A percentile compares a stretch with the other conserved stretches of the same genome.
phyloP scores from a whole-genome alignment of 2,113 vertebrate genomes.

The Tychaedon coryphoeus region DNA sequence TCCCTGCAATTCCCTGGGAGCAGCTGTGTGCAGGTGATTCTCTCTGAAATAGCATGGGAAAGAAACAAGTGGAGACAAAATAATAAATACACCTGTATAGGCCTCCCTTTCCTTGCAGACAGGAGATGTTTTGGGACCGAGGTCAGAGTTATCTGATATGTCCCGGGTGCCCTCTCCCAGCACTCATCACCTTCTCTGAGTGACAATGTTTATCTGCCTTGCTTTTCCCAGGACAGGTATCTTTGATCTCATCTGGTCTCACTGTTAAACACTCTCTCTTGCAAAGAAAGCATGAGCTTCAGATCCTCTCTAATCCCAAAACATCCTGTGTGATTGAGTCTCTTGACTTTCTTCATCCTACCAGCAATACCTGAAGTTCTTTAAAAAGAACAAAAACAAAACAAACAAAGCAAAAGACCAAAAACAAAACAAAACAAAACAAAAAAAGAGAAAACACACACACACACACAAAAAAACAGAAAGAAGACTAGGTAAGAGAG shows the following conservation, averaged over 20 bases:
- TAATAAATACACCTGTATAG: slow-evolving; percentile 49
- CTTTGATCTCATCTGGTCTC: slow-evolving; percentile 32
- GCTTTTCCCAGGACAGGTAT: slow-evolving; percentile 41
- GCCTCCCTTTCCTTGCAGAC: not conserved
- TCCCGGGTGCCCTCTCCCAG: not conserved
- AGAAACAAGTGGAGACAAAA: slow-evolving; percentile 30
- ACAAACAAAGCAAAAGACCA: not conserved
- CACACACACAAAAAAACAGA: too few relatives aligned
- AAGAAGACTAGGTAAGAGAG: not conserved
- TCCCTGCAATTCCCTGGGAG: not conserved
- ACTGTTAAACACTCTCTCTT: not conserved
- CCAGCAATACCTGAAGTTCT: not conserved
- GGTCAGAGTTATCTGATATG: slow-evolving; percentile 25
- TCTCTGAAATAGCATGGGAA: not conserved
- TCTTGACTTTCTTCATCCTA: not conserved
- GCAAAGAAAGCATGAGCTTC: not conserved
- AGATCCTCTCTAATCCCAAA: slow-evolving; percentile 50
- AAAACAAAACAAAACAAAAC: not conserved
- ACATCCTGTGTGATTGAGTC: not conserved
- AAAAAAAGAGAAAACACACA: not conserved
- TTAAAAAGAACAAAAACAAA: not conserved
- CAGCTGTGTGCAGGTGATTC: not conserved
- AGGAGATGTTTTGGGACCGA: slow-evolving; percentile 1
- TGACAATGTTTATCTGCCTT: slow-evolving; percentile 24
- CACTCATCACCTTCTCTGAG: not conserved